phyloP scores from a whole-genome alignment of 2,113 vertebrate species.

The Salminus brasiliensis region DNA sequence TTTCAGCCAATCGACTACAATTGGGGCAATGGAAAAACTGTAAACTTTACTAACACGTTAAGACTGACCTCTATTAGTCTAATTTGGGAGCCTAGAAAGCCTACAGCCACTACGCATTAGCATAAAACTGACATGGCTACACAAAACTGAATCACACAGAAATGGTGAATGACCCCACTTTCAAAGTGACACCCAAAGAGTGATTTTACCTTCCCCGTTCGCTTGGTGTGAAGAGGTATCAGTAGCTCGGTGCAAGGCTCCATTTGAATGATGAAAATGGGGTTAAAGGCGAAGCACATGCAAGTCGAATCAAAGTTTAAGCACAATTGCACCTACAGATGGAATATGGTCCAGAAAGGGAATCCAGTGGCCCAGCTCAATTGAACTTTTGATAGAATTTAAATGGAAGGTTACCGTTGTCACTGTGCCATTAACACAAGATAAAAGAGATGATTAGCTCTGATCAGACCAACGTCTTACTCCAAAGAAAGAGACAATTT shows the following conservation, averaged over 20 bases:
- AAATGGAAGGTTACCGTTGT: constrained; percentile 70
- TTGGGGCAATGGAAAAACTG: too few relatives aligned
- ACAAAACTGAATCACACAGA: neutral
- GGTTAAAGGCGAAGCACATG: constrained; percentile 68
- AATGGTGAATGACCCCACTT: constrained; percentile 4
- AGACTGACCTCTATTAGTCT: neutral
- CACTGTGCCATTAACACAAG: constrained; percentile 68
- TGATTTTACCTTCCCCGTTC: neutral
- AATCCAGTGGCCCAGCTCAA: constrained; percentile 64
- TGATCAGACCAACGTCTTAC: constrained; percentile 70
- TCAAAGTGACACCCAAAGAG: neutral
- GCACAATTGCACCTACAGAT: constrained; percentile 63
- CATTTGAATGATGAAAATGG: constrained; percentile 62
- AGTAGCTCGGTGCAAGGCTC: constrained; percentile 59
- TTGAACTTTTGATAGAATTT: constrained; percentile 75
- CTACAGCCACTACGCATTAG: neutral
- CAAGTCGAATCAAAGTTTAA: constrained; percentile 69
- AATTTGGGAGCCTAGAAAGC: neutral
- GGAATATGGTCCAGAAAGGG: constrained; percentile 50
- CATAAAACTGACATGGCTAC: neutral
- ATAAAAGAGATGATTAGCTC: constrained; percentile 77
- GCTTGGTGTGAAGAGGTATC: constrained; percentile 50
- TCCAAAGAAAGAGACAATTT: constrained; percentile 72
- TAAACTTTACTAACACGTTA: neutral
- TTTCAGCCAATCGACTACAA: too few relatives aligned